phyloP scores from a whole-genome alignment of 1,140 invertebrate species.

The Drosophila carrolli region DNA sequence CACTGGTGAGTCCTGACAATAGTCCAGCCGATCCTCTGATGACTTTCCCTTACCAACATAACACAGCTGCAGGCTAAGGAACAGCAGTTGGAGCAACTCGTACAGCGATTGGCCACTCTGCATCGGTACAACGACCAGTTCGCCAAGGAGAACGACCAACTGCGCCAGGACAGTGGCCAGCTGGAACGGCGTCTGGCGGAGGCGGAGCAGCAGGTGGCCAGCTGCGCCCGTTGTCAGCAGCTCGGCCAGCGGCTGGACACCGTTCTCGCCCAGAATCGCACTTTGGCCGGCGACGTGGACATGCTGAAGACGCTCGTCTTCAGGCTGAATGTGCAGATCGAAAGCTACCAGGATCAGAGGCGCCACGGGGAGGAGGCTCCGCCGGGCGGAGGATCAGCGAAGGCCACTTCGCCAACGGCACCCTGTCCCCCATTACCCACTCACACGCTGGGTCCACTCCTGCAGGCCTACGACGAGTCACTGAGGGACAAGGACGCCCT shows the following conservation, averaged over 20 bases:
- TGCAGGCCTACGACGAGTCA: constrained; percentile 89
- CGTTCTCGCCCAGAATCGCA: constrained; percentile 85
- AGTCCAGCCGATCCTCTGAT: background rate
- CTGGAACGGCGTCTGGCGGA: constrained; percentile 57
- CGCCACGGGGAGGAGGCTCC: constrained; percentile 36
- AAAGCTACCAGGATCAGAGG: constrained; percentile 87
- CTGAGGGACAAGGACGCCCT: constrained; percentile 88
- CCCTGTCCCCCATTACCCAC: constrained; percentile 40
- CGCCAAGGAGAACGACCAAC: constrained; percentile 72
- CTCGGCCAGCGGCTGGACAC: constrained; percentile 74
- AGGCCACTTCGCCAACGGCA: constrained; percentile 15
- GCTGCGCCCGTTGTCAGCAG: constrained; percentile 82
- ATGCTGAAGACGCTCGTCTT: constrained; percentile 89
- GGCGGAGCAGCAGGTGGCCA: constrained; percentile 50
- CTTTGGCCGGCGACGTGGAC: constrained; percentile 86
- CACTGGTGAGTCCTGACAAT: constrained; percentile 49
- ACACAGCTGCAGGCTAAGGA: constrained; percentile 83
- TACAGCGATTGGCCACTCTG: constrained; percentile 69
- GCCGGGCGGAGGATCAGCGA: constrained; percentile 3
- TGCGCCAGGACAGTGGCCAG: constrained; percentile 47
- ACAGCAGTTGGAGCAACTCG: constrained; percentile 78
- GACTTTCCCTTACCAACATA: no score
- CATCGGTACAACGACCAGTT: constrained; percentile 82
- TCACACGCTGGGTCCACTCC: constrained; percentile 86
- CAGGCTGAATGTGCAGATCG: constrained; percentile 88